phyloP scores from a whole-genome alignment of 2,797 vertebrate species.

The Mormyrus proboscirostris region DNA sequence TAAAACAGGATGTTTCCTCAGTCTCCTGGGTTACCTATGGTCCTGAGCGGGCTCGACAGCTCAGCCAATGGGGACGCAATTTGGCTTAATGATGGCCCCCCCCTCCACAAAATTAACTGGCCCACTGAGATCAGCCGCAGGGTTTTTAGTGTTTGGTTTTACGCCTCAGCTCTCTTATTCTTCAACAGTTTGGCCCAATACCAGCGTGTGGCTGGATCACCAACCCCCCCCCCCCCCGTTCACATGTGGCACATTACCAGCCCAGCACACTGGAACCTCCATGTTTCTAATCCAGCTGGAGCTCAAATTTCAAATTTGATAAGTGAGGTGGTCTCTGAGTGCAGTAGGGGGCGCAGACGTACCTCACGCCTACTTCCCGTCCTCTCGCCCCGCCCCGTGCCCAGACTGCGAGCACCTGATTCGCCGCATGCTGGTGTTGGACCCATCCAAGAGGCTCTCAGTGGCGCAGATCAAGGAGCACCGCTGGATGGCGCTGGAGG shows the following conservation, averaged over 20 bases:
- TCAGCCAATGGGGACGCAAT: background rate
- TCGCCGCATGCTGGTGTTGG: constrained; percentile 91
- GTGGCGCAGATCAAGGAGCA: constrained; percentile 96
- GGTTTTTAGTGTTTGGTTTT: background rate
- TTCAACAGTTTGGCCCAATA: background rate
- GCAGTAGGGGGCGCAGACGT: background rate
- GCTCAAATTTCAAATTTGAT: background rate
- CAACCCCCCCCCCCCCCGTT: background rate
- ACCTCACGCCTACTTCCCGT: background rate
- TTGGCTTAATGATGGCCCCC: background rate
- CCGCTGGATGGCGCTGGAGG: constrained; percentile 91
- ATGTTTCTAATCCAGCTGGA: background rate
- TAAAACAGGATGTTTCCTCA: background rate
- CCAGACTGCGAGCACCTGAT: constrained; percentile 96
- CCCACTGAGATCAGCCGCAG: background rate
- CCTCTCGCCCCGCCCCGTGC: background rate
- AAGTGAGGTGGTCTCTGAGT: too few species aligned
- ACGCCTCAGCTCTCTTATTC: background rate
- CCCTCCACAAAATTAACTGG: background rate
- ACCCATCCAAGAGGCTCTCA: constrained; percentile 86
- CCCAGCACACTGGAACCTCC: background rate
- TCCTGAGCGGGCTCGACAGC: background rate
- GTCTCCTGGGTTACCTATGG: constrained; percentile 3
- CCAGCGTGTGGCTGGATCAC: background rate
- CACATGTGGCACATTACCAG: background rate